phyloP scores from a whole-genome alignment of 1,140 invertebrate genomes.

The Oncopeltus fasciatus region DNA sequence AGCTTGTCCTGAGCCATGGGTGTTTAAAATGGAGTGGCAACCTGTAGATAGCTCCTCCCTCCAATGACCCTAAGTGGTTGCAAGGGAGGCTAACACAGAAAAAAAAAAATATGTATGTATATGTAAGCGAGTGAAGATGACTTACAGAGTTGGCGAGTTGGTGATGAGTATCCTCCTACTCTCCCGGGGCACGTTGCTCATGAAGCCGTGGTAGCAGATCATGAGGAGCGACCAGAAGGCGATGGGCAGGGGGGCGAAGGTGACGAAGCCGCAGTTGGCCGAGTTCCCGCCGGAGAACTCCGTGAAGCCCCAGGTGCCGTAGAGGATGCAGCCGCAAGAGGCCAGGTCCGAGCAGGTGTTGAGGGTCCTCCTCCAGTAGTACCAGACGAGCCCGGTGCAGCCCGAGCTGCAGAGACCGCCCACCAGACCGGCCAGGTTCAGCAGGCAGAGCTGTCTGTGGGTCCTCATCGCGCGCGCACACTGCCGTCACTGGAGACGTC shows the following conservation, averaged over 20 bases:
- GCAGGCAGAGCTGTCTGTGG: not conserved
- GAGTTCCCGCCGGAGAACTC: slow-evolving; percentile 48
- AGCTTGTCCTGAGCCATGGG: too few relatives aligned
- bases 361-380: slow-evolving; percentile 47
- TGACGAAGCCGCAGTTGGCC: slow-evolving; percentile 43
- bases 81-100: too few relatives aligned
- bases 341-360: slow-evolving; percentile 43
- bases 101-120: too few relatives aligned
- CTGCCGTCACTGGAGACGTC: not conserved
- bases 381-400: slow-evolving; percentile 32
- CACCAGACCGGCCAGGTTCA: slow-evolving; percentile 3
- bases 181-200: slow-evolving; percentile 3
- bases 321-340: slow-evolving; percentile 51
- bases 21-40: too few relatives aligned
- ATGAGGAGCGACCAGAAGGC: slow-evolving; percentile 39
- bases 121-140: too few relatives aligned
- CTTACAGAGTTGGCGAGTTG: not conserved
- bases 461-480: too few relatives aligned
- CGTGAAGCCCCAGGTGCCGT: slow-evolving; percentile 37
- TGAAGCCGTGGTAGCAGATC: slow-evolving; percentile 38
- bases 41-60: too few relatives aligned
- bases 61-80: too few relatives aligned
- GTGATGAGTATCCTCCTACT: slow-evolving; percentile 6
- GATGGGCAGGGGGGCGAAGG: slow-evolving; percentile 40
- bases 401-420: not conserved